A percentile compares a stretch with the other conserved stretches of the same genome.
phyloP scores from a whole-genome alignment of 2,113 vertebrate genomes.

The Sceloporus tristichus region DNA sequence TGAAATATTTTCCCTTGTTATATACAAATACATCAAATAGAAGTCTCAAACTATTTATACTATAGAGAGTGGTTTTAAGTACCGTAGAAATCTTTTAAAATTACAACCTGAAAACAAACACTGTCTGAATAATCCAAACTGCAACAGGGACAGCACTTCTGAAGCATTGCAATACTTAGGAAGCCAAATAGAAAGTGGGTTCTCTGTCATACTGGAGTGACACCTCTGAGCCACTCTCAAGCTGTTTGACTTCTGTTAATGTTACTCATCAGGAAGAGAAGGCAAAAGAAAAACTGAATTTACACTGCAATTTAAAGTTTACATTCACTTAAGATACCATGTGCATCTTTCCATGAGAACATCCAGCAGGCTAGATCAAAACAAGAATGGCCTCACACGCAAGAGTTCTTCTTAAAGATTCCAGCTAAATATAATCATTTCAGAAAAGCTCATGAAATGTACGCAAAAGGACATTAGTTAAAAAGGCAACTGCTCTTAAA shows the following conservation, averaged over 20 bases:
- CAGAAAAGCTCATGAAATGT: slow-evolving; percentile 43
- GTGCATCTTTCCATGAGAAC: not conserved
- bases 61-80: slow-evolving; percentile 63
- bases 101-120: slow-evolving; percentile 33
- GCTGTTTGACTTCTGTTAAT: not conserved
- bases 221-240: not conserved
- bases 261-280: not conserved
- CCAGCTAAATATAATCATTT: slow-evolving; percentile 56
- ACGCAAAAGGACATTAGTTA: slow-evolving; percentile 48
- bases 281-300: not conserved
- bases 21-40: slow-evolving; percentile 35
- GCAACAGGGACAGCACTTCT: slow-evolving; percentile 58
- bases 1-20: slow-evolving; percentile 39
- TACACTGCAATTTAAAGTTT: not conserved
- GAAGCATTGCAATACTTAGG: slow-evolving; percentile 48
- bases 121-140: slow-evolving; percentile 59
- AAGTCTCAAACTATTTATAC: slow-evolving; percentile 64
- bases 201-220: slow-evolving; percentile 10
- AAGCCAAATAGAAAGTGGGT: slow-evolving; percentile 29
- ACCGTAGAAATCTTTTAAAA: slow-evolving; percentile 26
- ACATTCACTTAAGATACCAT: not conserved
- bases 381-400: slow-evolving; percentile 20
- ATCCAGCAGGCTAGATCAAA: not conserved
- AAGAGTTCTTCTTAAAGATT: slow-evolving; percentile 54
- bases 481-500: slow-evolving; percentile 49